Conservation (phyloP, 2,888 invertebrate genomes). For the Auanema freiburgensis region DNA sequence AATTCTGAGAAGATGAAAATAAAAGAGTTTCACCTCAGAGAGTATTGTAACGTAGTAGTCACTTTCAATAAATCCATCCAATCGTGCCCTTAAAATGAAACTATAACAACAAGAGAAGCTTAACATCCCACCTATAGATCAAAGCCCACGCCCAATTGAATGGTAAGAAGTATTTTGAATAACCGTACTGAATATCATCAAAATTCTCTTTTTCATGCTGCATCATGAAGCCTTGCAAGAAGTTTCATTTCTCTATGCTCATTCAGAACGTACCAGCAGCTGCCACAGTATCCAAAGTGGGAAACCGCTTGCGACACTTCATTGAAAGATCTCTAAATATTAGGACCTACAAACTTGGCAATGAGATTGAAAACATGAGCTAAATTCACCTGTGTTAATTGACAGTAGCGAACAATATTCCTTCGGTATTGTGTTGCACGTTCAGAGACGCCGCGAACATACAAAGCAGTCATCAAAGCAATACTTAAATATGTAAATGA, state of each 20-base stretch:
- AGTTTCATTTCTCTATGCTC: neutral
- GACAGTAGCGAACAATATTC: constrained; percentile 47
- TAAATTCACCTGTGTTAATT: constrained; percentile 35
- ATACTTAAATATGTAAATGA: constrained; percentile 30
- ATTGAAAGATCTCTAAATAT: constrained; percentile 42
- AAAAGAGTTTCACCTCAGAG: constrained; percentile 23
- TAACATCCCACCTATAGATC: constrained; percentile 23
- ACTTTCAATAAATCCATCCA: constrained; percentile 43
- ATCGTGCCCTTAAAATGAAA: constrained; percentile 25
- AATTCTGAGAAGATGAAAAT: neutral
- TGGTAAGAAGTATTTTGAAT: constrained; percentile 44
- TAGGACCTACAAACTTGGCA: constrained; percentile 25
- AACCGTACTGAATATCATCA: constrained; percentile 50
- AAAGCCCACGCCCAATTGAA: constrained; percentile 49
- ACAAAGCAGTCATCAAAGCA: constrained; percentile 46
- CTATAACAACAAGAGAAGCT: too few species aligned
- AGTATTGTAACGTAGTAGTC: constrained; percentile 45
- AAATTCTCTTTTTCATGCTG: constrained; percentile 49
- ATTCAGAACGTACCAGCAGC: constrained; percentile 33
- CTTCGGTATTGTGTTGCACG: constrained; percentile 45
- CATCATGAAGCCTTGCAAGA: constrained; percentile 43
- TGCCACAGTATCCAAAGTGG: constrained; percentile 48
- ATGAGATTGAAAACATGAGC: neutral
- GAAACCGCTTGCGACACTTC: constrained; percentile 44
- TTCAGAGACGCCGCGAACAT: constrained; percentile 44